phyloP scores from a whole-genome alignment of 2,888 invertebrate species.

The Drosophila falleni region DNA sequence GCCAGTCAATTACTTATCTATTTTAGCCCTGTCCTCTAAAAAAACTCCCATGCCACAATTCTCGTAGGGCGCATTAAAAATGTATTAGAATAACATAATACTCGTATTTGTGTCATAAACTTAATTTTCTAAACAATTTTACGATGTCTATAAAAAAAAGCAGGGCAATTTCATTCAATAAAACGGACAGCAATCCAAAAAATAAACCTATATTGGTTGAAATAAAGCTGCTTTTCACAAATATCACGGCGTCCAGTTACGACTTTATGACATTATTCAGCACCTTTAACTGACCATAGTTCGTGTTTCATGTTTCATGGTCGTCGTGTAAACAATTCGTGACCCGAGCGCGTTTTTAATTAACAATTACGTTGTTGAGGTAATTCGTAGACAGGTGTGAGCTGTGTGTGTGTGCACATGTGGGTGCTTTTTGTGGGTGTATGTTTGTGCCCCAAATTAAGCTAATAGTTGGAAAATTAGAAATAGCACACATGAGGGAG shows the following conservation, averaged over 20 bases:
- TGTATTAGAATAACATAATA: conserved; percentile 58
- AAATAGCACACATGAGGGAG: conserved; percentile 47
- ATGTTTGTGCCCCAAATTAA: conserved; percentile 58
- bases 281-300: conserved; percentile 35
- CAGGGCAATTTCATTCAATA: conserved; percentile 18
- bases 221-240: conserved; percentile 13
- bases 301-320: conserved; percentile 16
- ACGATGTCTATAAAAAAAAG: conserved; percentile 46
- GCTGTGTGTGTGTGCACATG: conserved; percentile 4
- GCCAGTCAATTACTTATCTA: conserved; percentile 63
- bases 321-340: conserved; percentile 53
- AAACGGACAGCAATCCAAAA: conserved; percentile 6
- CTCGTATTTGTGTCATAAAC: conserved; percentile 59
- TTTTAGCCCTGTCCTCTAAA: not conserved
- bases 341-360: conserved; percentile 70
- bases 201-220: conserved; percentile 1
- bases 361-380: conserved; percentile 68
- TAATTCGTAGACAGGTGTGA: conserved; percentile 54
- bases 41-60: not conserved
- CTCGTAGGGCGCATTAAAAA: conserved; percentile 54
- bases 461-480: conserved; percentile 70
- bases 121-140: conserved; percentile 49
- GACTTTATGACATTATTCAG: conserved; percentile 40
- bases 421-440: not conserved
- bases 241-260: conserved; percentile 3